Evolutionary conservation across 1,140 invertebrate species (phyloP).

Genomic region (Portunus trituberculatus): DNA sequence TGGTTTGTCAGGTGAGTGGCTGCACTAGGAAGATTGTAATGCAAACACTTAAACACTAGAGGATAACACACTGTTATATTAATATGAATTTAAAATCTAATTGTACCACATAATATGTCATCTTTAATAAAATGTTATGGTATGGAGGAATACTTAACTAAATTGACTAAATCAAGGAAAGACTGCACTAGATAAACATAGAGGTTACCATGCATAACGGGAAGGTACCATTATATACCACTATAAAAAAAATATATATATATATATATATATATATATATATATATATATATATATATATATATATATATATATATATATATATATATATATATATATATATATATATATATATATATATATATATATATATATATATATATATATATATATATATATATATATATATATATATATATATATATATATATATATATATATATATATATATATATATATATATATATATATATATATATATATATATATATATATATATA

Average conservation of each 20-base stretch:
- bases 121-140: no score
- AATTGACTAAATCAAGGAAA: no score
- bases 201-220: no score
- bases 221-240: no score
- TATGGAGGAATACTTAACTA: no score
- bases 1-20: no score
- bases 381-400: constrained; percentile 1
- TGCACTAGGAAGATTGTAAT: no score
- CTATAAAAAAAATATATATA: not conserved
- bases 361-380: constrained; percentile 45
- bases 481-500: constrained; percentile 67
- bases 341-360: constrained; percentile 70
- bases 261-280: not conserved
- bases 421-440: constrained; percentile 53
- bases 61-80: no score
- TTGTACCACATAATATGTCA: no score
- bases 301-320: constrained; percentile 48
- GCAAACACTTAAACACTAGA: no score
- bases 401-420: constrained; percentile 43
- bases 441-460: constrained; percentile 61
- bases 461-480: constrained; percentile 63
- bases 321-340: constrained; percentile 90
- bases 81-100: no score
- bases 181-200: no score
- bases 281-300: constrained; percentile 34